These are phyloP conservation scores for Pachypeltis micranthus DNA, from an alignment of 1,140 invertebrate genomes.

Conservation along the genomic window DNA sequence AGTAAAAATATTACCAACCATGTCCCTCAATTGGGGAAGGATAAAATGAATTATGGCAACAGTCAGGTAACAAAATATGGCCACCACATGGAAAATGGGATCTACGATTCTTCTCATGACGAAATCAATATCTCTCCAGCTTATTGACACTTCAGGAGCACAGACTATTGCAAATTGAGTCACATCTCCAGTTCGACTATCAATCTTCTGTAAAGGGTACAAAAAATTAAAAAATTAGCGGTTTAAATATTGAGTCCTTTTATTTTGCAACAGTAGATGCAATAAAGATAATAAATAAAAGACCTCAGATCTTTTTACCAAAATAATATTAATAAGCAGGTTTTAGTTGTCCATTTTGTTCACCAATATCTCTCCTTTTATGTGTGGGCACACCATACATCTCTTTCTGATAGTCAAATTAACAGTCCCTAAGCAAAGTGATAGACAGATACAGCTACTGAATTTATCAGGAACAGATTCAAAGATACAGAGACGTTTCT, in stretches of 20 bases:
- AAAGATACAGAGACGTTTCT: too few relatives aligned
- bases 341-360: too few relatives aligned
- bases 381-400: too few relatives aligned
- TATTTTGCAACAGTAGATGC: background rate
- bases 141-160: constrained; percentile 47
- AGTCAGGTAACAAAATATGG: constrained; percentile 54
- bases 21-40: constrained; percentile 64
- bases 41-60: constrained; percentile 72
- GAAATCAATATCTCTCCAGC: constrained; percentile 58
- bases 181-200: constrained; percentile 28
- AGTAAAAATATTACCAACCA: constrained; percentile 71
- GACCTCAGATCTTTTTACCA: background rate
- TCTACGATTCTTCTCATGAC: constrained; percentile 59
- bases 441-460: too few relatives aligned
- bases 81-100: constrained; percentile 57
- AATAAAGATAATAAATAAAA: background rate
- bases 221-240: constrained; percentile 13
- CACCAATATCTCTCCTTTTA: too few relatives aligned
- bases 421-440: too few relatives aligned
- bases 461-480: too few relatives aligned
- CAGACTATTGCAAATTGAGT: constrained; percentile 59
- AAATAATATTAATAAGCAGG: too few relatives aligned
- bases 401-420: too few relatives aligned
- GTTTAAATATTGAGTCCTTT: background rate
- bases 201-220: constrained; percentile 14